Percentiles rank a stretch among this genome's conserved stretches.
Evolutionary conservation across 2,888 invertebrate species (phyloP).

Genomic region (Hyppa rectilinea): DNA sequence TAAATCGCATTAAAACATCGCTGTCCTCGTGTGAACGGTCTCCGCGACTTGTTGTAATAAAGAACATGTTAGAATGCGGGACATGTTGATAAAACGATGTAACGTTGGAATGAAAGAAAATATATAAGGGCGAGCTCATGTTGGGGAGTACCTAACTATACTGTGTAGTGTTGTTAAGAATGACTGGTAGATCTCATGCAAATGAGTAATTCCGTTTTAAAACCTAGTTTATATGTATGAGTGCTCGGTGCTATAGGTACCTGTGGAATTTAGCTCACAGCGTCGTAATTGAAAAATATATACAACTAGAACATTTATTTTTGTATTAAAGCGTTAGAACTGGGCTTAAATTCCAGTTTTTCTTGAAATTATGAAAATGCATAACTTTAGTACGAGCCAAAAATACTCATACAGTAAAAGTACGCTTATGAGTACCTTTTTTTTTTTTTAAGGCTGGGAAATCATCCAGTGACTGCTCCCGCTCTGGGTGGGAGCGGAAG

Average conservation of each 20-base stretch:
- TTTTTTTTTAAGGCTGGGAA: too few species aligned
- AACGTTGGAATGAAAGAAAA: constrained; percentile 18
- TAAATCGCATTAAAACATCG: background rate
- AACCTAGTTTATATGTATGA: background rate
- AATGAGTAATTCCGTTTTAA: background rate
- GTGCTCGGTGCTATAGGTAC: too few species aligned
- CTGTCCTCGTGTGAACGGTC: constrained; percentile 1
- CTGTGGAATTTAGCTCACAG: background rate
- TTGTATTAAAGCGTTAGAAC: background rate
- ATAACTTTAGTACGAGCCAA: too few species aligned
- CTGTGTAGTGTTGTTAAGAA: background rate
- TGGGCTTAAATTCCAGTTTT: background rate
- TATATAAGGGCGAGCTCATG: background rate
- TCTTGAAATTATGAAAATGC: background rate
- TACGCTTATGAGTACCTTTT: too few species aligned
- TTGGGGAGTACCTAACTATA: background rate
- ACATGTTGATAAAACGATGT: constrained; percentile 48
- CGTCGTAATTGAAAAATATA: background rate
- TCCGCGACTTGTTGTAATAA: constrained; percentile 41
- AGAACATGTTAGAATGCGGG: constrained; percentile 37
- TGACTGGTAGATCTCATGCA: background rate
- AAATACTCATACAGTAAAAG: too few species aligned
- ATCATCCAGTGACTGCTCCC: too few species aligned
- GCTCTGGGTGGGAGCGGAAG: too few species aligned
- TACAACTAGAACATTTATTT: background rate